A percentile compares a stretch with the other conserved stretches of the same genome.
These are phyloP conservation scores for Tyrannus savana DNA, from an alignment of 2,113 vertebrate genomes.

Conservation along the genomic window DNA sequence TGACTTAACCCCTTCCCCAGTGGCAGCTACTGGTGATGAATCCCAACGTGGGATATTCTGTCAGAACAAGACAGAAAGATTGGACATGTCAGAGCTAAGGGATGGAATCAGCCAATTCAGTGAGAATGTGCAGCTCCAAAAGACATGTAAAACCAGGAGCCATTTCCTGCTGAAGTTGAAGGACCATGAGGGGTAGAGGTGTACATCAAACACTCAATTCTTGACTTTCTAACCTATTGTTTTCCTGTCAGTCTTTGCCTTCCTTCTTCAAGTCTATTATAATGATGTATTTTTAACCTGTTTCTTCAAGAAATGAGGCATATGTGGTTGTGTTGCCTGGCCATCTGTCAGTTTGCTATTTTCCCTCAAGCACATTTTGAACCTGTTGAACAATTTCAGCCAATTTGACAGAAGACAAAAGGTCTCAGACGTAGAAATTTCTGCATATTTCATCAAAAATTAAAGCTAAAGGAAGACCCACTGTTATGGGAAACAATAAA, in stretches of 20 bases:
- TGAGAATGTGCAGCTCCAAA: background rate
- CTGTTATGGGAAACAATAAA: background rate
- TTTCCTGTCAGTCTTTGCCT: background rate
- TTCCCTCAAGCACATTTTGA: constrained; percentile 8
- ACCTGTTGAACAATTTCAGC: constrained; percentile 39
- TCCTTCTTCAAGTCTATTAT: background rate
- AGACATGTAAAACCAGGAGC: background rate
- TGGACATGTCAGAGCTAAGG: accelerated
- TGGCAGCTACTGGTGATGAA: background rate
- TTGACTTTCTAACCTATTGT: background rate
- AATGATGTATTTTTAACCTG: constrained; percentile 17
- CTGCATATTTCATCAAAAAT: background rate
- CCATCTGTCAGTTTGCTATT: constrained; percentile 34
- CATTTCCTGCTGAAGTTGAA: background rate
- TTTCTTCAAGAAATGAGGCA: constrained; percentile 39
- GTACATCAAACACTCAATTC: background rate
- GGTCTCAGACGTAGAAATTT: background rate
- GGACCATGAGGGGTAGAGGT: background rate
- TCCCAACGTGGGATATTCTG: accelerated
- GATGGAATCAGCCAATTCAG: background rate
- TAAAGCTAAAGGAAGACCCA: background rate
- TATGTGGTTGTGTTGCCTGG: background rate
- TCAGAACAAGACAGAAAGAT: background rate
- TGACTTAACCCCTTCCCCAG: background rate
- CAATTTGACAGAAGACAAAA: constrained; percentile 24